Percentiles rank a stretch among this genome's conserved stretches.
Conservation (phyloP, 1,140 invertebrate species). For the Tigriopus japonicus region DNA sequence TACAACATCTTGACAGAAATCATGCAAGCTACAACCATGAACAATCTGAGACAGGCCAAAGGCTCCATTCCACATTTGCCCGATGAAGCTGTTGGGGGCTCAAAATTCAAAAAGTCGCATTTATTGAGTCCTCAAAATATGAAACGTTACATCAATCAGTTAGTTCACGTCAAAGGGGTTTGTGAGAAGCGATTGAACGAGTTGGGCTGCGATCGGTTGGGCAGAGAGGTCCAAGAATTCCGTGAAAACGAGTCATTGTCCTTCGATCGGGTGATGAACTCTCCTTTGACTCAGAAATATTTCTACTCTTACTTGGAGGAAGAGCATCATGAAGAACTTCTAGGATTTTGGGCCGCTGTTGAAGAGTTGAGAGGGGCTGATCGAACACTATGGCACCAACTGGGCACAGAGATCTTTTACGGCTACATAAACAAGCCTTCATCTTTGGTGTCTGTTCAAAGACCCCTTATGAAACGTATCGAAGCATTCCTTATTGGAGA, state of each 20-base stretch:
- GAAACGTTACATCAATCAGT: conserved; percentile 42
- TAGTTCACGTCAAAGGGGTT: conserved; percentile 49
- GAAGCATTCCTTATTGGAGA: conserved; percentile 67
- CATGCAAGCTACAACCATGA: conserved; percentile 76
- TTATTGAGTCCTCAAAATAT: conserved; percentile 25
- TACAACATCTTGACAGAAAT: conserved; percentile 71
- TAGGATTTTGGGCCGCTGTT: conserved; percentile 69
- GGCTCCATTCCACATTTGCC: conserved; percentile 23
- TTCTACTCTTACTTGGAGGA: conserved; percentile 59
- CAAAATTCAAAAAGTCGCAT: background rate
- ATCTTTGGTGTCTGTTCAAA: background rate
- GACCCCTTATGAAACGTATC: conserved; percentile 46
- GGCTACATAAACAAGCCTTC: conserved; percentile 36
- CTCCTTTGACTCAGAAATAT: conserved; percentile 33
- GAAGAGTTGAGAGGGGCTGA: conserved; percentile 55
- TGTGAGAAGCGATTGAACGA: conserved; percentile 56
- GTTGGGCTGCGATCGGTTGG: conserved; percentile 56
- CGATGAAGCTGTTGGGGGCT: background rate
- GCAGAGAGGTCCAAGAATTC: conserved; percentile 28
- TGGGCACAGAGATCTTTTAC: conserved; percentile 75
- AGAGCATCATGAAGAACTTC: conserved; percentile 52
- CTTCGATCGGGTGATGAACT: conserved; percentile 29
- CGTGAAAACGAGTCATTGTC: conserved; percentile 19
- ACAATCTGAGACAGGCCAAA: conserved; percentile 65
- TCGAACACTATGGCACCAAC: conserved; percentile 53